Base-by-base conservation (phyloP, 2,888 invertebrate species). In the Germaria angustata region DNA sequence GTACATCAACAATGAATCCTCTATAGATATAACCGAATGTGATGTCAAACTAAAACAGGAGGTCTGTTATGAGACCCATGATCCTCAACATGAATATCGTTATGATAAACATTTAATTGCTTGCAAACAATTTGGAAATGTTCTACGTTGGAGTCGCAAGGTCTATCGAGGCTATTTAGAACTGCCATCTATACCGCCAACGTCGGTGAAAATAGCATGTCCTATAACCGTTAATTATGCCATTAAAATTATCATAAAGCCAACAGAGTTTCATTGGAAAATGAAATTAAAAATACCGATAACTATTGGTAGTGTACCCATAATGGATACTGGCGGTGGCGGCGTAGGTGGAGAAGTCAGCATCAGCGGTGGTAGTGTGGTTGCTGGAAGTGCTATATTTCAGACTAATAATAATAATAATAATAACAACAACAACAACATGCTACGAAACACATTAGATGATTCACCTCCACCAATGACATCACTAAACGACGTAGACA, bases 1-100 rank as follows among this genome's bases (percentile, higher is more conserved):
- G 9, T 94, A 95, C 86, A 92, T 95, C 41, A 95, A 95, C 86
- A 96, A 96, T 91, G 93, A 94, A 87, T 95, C 95, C 76, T 94
- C 94, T 87, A 93, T 95, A 41, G 92, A 93, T 84, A 92, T 96
- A 55, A 92, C 93, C 80, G 92, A 93, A 76, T 92, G 96, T 11
- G 93, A 93, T 88, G 92, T 95, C 63, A 92, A 92, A 82, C 90
- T 96, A 34, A 93, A 93, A 85, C 95, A 95, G 93, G 95, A 94
- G 85, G 90, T 90, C 32, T 88, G 88, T 75, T 91, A 91, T 76
- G 90, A 90, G 83, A 88, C 90, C 41, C 90, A 89, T 46, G 90
- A 90, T 85, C 91, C 91, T 34, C 89, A 90, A 72, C 89, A 90
- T 46, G 91, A 91, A 79, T 90, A 88, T 84, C 90, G 91, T 66